Evolutionary conservation across 2,797 vertebrate species (phyloP).

Genomic region (Pantherophis vulpinus): DNA sequence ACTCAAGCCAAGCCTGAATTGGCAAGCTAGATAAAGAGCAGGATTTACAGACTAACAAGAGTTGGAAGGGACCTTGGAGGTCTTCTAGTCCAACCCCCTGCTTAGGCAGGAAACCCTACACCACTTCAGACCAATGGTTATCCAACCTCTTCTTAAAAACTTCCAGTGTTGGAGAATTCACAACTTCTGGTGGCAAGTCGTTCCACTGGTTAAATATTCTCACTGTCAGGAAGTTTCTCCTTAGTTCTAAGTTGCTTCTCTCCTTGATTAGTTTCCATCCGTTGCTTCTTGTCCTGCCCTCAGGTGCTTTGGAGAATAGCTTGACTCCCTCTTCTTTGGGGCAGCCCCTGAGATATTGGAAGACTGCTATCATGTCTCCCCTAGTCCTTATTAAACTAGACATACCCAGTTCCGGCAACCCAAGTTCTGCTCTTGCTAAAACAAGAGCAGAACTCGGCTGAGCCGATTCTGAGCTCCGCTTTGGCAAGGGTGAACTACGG

Average conservation of each 20-base stretch:
- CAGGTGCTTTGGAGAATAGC: neutral
- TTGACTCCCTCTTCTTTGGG: neutral
- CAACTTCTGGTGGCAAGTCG: accelerated
- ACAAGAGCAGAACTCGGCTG: too few species aligned
- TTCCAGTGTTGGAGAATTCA: neutral
- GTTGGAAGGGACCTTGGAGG: neutral
- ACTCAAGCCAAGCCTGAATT: neutral
- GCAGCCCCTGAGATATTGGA: too few species aligned
- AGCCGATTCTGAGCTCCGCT: neutral
- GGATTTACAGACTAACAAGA: neutral
- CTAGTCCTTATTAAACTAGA: too few species aligned
- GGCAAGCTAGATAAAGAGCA: neutral
- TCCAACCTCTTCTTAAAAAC: neutral
- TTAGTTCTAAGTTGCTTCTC: neutral
- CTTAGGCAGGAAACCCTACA: too few species aligned
- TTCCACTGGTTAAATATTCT: too few species aligned
- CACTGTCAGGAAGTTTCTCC: neutral
- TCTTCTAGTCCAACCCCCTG: neutral
- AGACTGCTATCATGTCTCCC: too few species aligned
- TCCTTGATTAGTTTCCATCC: neutral
- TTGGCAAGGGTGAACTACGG: too few species aligned
- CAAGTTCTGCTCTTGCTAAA: neutral
- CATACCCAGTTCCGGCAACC: too few species aligned
- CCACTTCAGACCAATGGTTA: neutral
- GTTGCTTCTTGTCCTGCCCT: neutral